Percentiles rank a stretch among this genome's conserved stretches.
These are phyloP conservation scores for Rhizomys pruinosus DNA, from an alignment of 2,113 vertebrate genomes.

Conservation along the genomic window DNA sequence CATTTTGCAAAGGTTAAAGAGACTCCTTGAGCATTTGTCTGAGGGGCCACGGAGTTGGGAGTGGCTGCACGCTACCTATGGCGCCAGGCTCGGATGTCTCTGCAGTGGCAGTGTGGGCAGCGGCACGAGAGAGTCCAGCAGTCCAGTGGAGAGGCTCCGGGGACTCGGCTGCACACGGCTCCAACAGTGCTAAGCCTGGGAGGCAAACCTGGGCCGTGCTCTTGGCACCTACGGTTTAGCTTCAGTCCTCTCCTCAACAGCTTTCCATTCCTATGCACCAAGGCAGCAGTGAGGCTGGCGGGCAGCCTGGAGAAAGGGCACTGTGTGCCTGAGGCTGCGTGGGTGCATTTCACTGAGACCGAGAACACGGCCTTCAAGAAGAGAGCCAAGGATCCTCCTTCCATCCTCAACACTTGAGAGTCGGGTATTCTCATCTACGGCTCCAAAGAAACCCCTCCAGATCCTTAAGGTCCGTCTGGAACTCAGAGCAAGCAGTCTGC, in stretches of 20 bases:
- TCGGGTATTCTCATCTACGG: neutral
- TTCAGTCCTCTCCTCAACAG: neutral
- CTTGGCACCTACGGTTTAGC: neutral
- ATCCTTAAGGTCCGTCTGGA: neutral
- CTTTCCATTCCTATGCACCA: too few species aligned
- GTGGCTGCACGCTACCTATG: too few species aligned
- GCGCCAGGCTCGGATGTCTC: too few species aligned
- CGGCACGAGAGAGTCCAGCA: neutral
- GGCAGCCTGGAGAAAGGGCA: too few species aligned
- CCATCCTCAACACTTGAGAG: neutral
- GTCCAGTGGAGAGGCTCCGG: neutral
- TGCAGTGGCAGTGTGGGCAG: neutral
- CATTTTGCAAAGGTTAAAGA: constrained; percentile 42
- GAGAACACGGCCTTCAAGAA: neutral
- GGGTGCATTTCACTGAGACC: neutral
- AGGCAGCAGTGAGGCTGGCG: too few species aligned
- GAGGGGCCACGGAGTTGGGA: neutral
- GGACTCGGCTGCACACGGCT: neutral
- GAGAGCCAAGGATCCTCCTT: neutral
- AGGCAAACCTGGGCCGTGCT: neutral
- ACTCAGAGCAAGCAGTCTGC: neutral
- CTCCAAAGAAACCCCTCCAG: neutral
- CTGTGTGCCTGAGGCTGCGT: too few species aligned
- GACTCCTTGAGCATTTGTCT: neutral
- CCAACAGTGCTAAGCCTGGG: neutral